phyloP scores from a whole-genome alignment of 2,113 vertebrate genomes.

The Onychostoma macrolepis region DNA sequence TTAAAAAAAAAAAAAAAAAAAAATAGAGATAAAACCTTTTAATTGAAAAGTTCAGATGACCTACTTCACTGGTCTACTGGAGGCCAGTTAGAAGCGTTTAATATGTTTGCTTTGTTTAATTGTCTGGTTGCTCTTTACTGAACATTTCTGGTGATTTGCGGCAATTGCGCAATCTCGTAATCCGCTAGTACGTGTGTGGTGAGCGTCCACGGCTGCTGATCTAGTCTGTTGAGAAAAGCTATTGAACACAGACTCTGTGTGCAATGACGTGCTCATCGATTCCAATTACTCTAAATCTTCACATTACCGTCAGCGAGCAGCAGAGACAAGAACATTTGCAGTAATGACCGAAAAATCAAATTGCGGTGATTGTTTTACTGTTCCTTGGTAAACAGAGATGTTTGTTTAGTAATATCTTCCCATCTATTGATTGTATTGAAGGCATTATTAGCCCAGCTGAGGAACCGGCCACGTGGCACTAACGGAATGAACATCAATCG shows the following conservation, averaged over 20 bases:
- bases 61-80: neutral
- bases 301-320: slow-evolving; percentile 42
- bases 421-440: slow-evolving; percentile 64
- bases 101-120: neutral
- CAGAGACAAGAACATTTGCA: slow-evolving; percentile 42
- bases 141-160: neutral
- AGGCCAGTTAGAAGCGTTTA: neutral
- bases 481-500: slow-evolving; percentile 63
- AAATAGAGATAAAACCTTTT: slow-evolving; percentile 10
- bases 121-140: neutral
- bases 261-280: slow-evolving; percentile 47
- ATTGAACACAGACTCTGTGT: slow-evolving; percentile 40
- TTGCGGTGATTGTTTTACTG: slow-evolving; percentile 40
- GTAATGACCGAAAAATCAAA: slow-evolving; percentile 51
- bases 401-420: slow-evolving; percentile 61
- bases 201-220: slow-evolving; percentile 30
- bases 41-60: slow-evolving; percentile 4
- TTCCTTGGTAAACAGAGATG: slow-evolving; percentile 56
- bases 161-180: neutral
- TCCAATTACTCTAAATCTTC: slow-evolving; percentile 54
- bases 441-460: slow-evolving; percentile 63
- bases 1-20: too few species aligned
- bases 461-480: slow-evolving; percentile 53
- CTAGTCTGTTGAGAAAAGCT: slow-evolving; percentile 31
- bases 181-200: neutral